Evolutionary conservation across 2,888 invertebrate species (phyloP), one percentile per base, ranked within the genome.

Genomic region (Conus canariensis): DNA sequence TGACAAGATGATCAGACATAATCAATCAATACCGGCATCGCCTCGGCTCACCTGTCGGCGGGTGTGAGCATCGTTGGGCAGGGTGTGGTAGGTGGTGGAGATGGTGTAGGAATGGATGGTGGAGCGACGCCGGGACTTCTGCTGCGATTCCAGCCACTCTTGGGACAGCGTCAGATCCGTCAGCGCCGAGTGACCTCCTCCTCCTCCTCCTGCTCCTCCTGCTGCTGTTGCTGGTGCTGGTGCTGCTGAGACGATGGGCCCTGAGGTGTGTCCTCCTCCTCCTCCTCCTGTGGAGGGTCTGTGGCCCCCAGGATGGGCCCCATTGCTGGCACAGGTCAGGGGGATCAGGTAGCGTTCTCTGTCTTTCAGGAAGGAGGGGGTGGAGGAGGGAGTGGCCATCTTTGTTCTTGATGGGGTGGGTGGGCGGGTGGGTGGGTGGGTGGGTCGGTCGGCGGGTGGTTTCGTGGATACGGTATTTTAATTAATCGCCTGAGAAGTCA

Each of bases 101-200:
- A 92, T 82, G 16, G 90, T 91, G 90, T 91, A 91, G 30, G 91
- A 91, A 25, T 92, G 92, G 77, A 91, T 91, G 88, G 95, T 95
- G 88, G 94, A 94, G 25, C 94, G 92, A n/a, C 94, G 93, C 25
- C 94, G 92, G 22, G 92, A 93, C 83, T 93, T 93, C 82, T 93
- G 89, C 83, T 90, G 90, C 16, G 85, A 89, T 22, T 89, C 85
- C 67, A 85, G 70, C 89, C 89, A 89, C 67, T 89, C 89, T 64
- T 89, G 85, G 12, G 89, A 85, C 56, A 74, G 2, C 56, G 83
- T 85, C 9, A 89, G 89, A 12, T 89, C 89, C n/a, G 45, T 58
- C 10, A 74, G 70, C 77, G 14, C 30, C 77, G 77, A 14, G 83
- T 58, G 83, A 7, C 83, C 82, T 8, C 82, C 45, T 0, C 45